Evolutionary conservation across 2,113 vertebrate genomes (phyloP), one percentile per base, ranked within the genome.

Genomic region (Callaeas wilsoni): DNA sequence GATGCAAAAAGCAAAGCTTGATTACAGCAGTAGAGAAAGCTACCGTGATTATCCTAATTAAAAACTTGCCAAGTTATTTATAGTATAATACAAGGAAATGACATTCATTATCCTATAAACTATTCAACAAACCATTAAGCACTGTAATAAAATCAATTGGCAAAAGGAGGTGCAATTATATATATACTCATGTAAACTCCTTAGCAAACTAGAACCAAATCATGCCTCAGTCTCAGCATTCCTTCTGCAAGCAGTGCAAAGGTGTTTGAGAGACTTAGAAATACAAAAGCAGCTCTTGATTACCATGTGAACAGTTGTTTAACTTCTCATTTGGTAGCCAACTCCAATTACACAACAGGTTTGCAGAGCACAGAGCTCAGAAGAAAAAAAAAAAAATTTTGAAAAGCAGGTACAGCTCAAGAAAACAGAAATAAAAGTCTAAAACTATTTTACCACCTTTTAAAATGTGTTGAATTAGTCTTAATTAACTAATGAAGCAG

Each of bases 41-140:
- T 93, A 89, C 67, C 70, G 21, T 94, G 63, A 97, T 98, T 97
- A 97, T 82, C 74, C 87, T 96, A 97, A 98, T 98, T 97, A 95
- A 97, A 97, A 97, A 86, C 88, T 87, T 94, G 86, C 94, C 84
- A 94, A 80, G 87, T 97, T 98, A 98, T 98, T 98, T 98, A 97
- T 97, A 97, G 81, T 68, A 96, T 93, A 96, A 96, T 96, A 89
- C 69, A 97, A 97, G 95, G 84, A 97, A 98, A 97, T 96, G 39
- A 84, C 95, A 98, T 97, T 97, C 94, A 96, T 98, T 97, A 97
- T 97, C 89, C 89, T 94, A 87, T 95, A 98, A 97, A 96, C 90
- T 95, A 96, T 97, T 95, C 89, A 97, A 97, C 96, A 98, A 98
- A 73, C 93, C 97, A 97, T 98, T 98, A 97, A 97, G 96, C 77